Percentiles rank a stretch among this genome's conserved stretches.
Evolutionary conservation across 1,140 invertebrate species (phyloP).

Genomic region (Magallana gigas): DNA sequence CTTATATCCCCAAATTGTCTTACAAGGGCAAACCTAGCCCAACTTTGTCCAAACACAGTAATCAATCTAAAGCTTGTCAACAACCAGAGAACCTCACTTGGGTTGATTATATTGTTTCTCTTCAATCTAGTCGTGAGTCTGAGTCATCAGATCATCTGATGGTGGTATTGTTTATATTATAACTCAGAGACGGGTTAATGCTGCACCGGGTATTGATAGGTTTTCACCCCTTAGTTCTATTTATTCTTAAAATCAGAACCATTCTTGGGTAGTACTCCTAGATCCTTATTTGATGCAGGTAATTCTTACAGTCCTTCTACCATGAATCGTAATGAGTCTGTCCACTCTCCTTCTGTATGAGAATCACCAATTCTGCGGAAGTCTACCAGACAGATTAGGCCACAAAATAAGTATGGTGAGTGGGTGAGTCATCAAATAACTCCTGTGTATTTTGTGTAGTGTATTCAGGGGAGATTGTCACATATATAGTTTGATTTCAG

Average conservation of each 20-base stretch:
- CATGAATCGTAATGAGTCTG: too few relatives aligned
- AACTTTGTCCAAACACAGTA: not conserved
- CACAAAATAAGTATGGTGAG: too few relatives aligned
- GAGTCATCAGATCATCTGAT: slow-evolving; percentile 17
- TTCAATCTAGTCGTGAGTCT: not conserved
- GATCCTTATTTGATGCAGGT: not conserved
- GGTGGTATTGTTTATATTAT: not conserved
- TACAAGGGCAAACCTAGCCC: not conserved
- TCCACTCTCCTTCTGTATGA: not conserved
- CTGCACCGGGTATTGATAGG: not conserved
- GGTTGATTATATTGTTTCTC: not conserved
- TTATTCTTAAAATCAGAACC: not conserved
- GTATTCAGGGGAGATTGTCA: too few relatives aligned
- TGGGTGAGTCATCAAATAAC: too few relatives aligned
- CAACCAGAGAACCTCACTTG: not conserved
- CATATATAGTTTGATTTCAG: too few relatives aligned
- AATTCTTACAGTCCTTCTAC: not conserved
- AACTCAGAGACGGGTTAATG: not conserved
- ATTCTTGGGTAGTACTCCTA: not conserved
- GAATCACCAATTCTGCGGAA: not conserved
- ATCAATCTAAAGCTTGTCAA: not conserved
- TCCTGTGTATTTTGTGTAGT: too few relatives aligned
- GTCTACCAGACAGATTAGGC: too few relatives aligned
- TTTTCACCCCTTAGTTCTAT: not conserved
- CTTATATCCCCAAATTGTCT: slow-evolving; percentile 1